Evolutionary conservation across 2,888 invertebrate genomes (phyloP).

Genomic region (Caenorhabditis sp.): DNA sequence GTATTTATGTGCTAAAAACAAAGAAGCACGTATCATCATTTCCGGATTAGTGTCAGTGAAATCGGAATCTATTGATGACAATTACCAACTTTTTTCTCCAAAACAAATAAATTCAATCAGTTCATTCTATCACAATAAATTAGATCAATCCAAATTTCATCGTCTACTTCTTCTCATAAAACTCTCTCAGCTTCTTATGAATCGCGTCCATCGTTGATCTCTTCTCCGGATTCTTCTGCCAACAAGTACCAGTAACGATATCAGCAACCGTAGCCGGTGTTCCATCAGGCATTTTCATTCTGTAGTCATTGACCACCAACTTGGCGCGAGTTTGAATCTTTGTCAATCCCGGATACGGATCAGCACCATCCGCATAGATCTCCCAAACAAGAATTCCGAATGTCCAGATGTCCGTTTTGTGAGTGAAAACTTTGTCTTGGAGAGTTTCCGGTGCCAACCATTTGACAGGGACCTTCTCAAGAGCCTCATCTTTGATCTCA

Average conservation of each 20-base stretch:
- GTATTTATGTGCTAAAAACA: no score
- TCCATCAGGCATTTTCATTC: slow-evolving; percentile 79
- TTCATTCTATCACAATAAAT: neutral
- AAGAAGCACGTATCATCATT: no score
- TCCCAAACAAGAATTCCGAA: slow-evolving; percentile 77
- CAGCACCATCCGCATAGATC: slow-evolving; percentile 77
- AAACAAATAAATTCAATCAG: neutral
- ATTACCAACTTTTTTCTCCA: no score
- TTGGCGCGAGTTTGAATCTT: slow-evolving; percentile 78
- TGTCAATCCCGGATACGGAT: slow-evolving; percentile 79
- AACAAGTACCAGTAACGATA: slow-evolving; percentile 69
- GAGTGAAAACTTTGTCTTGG: slow-evolving; percentile 76
- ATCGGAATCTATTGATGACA: no score
- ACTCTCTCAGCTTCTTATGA: slow-evolving; percentile 62
- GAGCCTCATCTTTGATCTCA: slow-evolving; percentile 76
- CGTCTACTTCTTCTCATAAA: slow-evolving; percentile 57
- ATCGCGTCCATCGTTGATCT: slow-evolving; percentile 75
- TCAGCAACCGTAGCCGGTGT: slow-evolving; percentile 57
- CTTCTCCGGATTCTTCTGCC: slow-evolving; percentile 77
- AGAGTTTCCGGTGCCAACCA: slow-evolving; percentile 80
- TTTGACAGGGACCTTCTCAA: slow-evolving; percentile 77
- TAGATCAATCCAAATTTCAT: neutral
- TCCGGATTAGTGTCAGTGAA: no score
- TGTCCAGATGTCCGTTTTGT: slow-evolving; percentile 77
- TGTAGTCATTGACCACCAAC: slow-evolving; percentile 77